A percentile compares a stretch with the other conserved stretches of the same genome.
Conservation (phyloP, 64 coral and sea anemone genomes). For the Astreopora myriophthalma region DNA sequence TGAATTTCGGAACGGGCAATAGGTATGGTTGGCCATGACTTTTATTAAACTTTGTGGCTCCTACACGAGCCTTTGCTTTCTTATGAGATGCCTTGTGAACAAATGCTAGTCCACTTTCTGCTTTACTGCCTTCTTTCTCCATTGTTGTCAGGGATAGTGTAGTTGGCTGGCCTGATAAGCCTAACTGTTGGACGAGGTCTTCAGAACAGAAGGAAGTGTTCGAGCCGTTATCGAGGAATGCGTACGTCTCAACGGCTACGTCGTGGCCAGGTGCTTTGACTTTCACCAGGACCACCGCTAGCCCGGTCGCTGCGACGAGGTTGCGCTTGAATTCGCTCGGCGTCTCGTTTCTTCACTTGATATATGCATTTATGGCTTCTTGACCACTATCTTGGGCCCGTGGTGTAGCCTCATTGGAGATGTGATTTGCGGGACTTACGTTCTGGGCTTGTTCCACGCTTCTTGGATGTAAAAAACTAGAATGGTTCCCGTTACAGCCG, state of each 20-base stretch:
- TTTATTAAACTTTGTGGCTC: neutral
- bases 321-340: no score
- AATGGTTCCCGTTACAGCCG: constrained; percentile 55
- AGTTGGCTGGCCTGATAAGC: neutral
- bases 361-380: no score
- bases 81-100: neutral
- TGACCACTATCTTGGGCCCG: no score
- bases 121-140: neutral
- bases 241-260: constrained; percentile 2
- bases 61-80: neutral
- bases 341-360: no score
- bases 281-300: constrained; percentile 22
- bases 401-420: no score
- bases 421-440: no score
- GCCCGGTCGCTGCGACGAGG: no score
- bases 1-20: no score
- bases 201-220: constrained; percentile 40
- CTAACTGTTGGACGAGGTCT: neutral
- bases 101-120: neutral
- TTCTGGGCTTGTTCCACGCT: neutral
- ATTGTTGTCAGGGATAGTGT: neutral
- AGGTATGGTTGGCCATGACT: no score
- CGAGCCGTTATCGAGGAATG: constrained; percentile 39
- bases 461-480: constrained; percentile 47
- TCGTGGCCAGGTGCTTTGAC: constrained; percentile 4